Conservation (phyloP, 2,888 invertebrate genomes). For the Calameuta filiformis region DNA sequence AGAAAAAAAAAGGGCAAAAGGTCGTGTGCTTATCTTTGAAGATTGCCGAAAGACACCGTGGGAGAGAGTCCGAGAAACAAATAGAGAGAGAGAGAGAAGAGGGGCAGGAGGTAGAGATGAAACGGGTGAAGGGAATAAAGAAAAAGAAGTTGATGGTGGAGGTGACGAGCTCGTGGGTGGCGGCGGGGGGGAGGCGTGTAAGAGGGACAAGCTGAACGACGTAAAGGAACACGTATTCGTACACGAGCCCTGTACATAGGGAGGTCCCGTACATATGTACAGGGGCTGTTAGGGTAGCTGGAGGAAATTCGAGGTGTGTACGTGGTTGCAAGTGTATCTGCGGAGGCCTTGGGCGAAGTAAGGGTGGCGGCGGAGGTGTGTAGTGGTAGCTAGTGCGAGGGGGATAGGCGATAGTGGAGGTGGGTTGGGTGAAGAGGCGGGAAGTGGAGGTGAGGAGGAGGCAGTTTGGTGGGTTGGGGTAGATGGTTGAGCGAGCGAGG, state of each 20-base stretch:
- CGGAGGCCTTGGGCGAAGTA: constrained; percentile 9
- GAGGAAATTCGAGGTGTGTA: constrained; percentile 58
- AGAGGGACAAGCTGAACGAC: background rate
- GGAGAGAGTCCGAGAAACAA: constrained; percentile 1
- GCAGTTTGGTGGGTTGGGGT: background rate
- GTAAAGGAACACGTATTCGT: constrained; percentile 12
- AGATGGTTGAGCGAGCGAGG: background rate
- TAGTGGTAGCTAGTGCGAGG: background rate
- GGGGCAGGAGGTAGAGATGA: background rate
- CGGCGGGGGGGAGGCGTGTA: background rate
- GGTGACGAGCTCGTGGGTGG: constrained; percentile 10
- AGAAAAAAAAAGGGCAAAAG: background rate
- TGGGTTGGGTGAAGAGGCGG: constrained; percentile 16
- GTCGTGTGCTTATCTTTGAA: background rate
- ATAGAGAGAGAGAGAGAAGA: background rate
- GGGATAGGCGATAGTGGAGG: background rate
- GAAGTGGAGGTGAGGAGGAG: constrained; percentile 23
- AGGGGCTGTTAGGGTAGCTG: constrained; percentile 41
- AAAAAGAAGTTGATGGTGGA: constrained; percentile 33
- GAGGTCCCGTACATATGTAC: constrained; percentile 6
- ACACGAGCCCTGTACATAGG: background rate
- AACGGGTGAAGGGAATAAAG: constrained; percentile 15
- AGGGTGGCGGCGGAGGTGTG: background rate
- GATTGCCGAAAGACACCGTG: constrained; percentile 11
- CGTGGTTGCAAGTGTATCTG: constrained; percentile 53